A percentile compares a stretch with the other conserved stretches of the same genome.
phyloP scores from a whole-genome alignment of 2,113 vertebrate genomes.

The Pomatostomus ruficeps region DNA sequence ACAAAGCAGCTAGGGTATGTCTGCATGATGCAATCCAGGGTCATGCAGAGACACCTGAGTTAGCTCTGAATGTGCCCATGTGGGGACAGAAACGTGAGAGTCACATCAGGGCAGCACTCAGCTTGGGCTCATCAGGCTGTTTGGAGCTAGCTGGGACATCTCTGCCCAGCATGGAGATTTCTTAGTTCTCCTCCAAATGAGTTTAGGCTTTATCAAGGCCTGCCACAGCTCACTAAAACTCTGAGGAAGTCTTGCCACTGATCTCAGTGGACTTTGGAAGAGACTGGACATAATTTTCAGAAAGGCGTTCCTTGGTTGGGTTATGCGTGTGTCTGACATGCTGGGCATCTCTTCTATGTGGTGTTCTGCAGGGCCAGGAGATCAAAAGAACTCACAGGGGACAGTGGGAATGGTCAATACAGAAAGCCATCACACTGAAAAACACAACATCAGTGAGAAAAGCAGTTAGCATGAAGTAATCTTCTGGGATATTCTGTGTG shows the following conservation, averaged over 20 bases:
- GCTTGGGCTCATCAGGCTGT: conserved; percentile 10
- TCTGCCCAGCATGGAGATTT: background rate
- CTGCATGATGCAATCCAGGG: background rate
- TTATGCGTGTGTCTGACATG: fast-evolving
- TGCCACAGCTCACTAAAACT: background rate
- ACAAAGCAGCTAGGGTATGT: background rate
- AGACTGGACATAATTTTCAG: background rate
- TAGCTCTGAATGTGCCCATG: background rate
- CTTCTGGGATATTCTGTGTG: background rate
- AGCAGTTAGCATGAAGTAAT: background rate
- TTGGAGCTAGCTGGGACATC: background rate
- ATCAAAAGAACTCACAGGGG: background rate
- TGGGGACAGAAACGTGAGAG: background rate
- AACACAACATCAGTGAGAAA: background rate
- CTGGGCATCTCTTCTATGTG: background rate
- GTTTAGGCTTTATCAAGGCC: background rate
- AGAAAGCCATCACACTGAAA: background rate
- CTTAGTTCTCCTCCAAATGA: background rate
- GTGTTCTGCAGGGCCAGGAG: background rate
- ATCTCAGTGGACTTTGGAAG: background rate
- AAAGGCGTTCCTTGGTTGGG: background rate
- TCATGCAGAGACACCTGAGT: background rate
- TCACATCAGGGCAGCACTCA: background rate
- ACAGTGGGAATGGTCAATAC: background rate
- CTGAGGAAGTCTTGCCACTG: background rate